Evolutionary conservation across 2,888 invertebrate species (phyloP).

Genomic region (Dexiosoma caninum): DNA sequence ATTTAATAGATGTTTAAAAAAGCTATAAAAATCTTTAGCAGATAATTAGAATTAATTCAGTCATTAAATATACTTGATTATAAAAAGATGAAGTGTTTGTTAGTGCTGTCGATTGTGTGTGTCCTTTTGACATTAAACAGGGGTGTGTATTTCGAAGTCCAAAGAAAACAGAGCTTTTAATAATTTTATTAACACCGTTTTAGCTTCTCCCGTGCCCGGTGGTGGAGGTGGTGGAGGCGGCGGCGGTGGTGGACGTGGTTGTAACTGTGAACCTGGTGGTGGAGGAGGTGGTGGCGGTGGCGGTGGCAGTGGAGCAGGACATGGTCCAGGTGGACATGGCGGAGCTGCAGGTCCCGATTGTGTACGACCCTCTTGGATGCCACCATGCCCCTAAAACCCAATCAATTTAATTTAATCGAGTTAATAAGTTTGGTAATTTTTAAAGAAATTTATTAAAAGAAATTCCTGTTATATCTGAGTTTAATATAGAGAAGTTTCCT

Average conservation of each 20-base stretch:
- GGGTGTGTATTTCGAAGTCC: background rate
- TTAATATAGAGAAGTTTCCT: too few relatives aligned
- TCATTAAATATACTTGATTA: background rate
- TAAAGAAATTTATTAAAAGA: too few relatives aligned
- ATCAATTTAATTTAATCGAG: slow-evolving; percentile 27
- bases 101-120: background rate
- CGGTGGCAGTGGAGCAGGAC: slow-evolving; percentile 62
- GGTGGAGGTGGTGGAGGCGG: slow-evolving; percentile 65
- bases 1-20: background rate
- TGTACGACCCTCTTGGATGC: slow-evolving; percentile 65
- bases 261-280: slow-evolving; percentile 65
- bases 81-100: slow-evolving; percentile 21
- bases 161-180: too few relatives aligned
- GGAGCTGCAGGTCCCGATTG: slow-evolving; percentile 62
- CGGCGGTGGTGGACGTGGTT: slow-evolving; percentile 65
- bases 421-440: too few relatives aligned
- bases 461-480: too few relatives aligned
- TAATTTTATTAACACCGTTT: background rate
- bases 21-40: slow-evolving; percentile 34
- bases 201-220: slow-evolving; percentile 61
- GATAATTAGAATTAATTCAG: slow-evolving; percentile 7
- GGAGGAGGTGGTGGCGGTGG: slow-evolving; percentile 65
- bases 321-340: slow-evolving; percentile 63
- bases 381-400: slow-evolving; percentile 63
- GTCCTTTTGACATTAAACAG: slow-evolving; percentile 5